Evolutionary conservation across 1,140 invertebrate species (phyloP).

Genomic region (Contarinia nasturtii): DNA sequence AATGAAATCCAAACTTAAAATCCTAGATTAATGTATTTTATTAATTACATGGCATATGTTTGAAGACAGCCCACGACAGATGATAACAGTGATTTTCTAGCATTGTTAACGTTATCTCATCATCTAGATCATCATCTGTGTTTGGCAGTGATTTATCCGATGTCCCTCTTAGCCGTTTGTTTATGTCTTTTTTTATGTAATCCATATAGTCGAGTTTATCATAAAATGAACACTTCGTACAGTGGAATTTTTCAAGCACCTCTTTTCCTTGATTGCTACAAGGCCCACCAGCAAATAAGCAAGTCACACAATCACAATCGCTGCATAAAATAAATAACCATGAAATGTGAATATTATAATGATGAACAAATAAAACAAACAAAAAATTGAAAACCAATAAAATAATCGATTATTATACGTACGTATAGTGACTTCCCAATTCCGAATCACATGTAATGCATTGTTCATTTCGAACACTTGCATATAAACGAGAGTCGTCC

Average conservation of each 20-base stretch:
- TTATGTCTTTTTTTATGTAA: neutral
- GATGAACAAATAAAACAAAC: too few relatives aligned
- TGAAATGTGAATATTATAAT: too few relatives aligned
- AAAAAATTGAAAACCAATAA: neutral
- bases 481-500: conserved; percentile 19
- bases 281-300: conserved; percentile 18
- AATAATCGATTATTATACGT: conserved; percentile 3
- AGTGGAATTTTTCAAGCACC: neutral
- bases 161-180: neutral
- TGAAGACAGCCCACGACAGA: conserved; percentile 21
- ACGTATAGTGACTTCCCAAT: conserved; percentile 20
- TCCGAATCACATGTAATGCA: conserved; percentile 19
- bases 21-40: neutral
- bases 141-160: neutral
- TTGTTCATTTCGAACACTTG: conserved; percentile 16
- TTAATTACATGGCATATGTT: conserved; percentile 9
- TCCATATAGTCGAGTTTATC: conserved; percentile 1
- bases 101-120: neutral
- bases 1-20: too few relatives aligned
- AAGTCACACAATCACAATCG: conserved; percentile 20
- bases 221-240: neutral
- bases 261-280: neutral
- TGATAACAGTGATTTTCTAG: conserved; percentile 10
- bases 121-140: neutral
- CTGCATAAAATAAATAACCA: neutral